A percentile compares a stretch with the other conserved stretches of the same genome.
These are phyloP conservation scores for Steinernema scapterisci DNA, from an alignment of 2,888 invertebrate genomes.

Conservation along the genomic window DNA sequence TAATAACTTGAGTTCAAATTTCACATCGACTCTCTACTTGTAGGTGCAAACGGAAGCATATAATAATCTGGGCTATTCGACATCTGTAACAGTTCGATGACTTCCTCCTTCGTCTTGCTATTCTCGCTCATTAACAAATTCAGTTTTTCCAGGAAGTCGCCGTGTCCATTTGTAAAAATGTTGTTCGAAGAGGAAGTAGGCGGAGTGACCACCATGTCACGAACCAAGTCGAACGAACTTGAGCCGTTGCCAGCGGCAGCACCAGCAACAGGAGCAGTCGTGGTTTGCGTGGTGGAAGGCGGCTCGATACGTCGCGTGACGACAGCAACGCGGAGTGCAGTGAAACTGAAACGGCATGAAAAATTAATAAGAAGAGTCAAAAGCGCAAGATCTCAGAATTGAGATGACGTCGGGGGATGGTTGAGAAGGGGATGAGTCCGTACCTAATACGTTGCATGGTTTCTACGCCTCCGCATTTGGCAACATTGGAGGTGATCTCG, in stretches of 20 bases:
- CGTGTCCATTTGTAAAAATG: not conserved
- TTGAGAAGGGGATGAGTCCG: no score
- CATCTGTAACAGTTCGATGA: not conserved
- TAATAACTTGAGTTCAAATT: not conserved
- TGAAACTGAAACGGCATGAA: conserved; percentile 38
- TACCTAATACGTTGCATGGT: conserved; percentile 41
- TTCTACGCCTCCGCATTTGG: conserved; percentile 42
- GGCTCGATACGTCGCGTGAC: conserved; percentile 39
- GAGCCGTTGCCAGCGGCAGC: no score
- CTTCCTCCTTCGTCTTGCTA: not conserved
- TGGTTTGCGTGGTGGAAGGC: not conserved
- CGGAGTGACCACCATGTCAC: conserved; percentile 11
- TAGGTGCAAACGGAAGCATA: conserved; percentile 2
- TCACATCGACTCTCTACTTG: not conserved
- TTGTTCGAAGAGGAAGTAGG: not conserved
- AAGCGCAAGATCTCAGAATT: not conserved
- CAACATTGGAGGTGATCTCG: conserved; percentile 46
- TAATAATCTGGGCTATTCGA: not conserved
- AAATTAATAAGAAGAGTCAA: not conserved
- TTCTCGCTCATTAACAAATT: not conserved
- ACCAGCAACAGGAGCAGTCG: no score
- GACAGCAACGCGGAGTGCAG: conserved; percentile 48
- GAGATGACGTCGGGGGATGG: not conserved
- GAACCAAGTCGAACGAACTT: not conserved
- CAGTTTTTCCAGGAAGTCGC: conserved; percentile 20